Evolutionary conservation across 1,140 invertebrate genomes (phyloP).

Genomic region (Micrasema minimum): DNA sequence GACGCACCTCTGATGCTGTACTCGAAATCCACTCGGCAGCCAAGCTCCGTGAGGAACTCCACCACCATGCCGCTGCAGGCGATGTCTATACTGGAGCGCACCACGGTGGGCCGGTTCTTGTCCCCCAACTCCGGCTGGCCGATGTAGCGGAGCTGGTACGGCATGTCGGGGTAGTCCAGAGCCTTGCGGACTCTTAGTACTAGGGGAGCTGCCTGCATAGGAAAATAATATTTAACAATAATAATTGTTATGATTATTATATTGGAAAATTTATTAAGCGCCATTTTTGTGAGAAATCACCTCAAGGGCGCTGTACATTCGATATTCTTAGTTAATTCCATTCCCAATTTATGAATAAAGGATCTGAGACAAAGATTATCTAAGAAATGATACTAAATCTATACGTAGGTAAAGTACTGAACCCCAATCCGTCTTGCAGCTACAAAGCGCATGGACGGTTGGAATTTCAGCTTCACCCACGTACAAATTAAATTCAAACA

Average conservation of each 20-base stretch:
- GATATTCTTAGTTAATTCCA: too few species aligned
- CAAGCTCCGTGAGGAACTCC: constrained; percentile 92
- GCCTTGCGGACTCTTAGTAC: constrained; percentile 81
- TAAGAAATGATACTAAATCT: too few species aligned
- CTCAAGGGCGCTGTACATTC: too few species aligned
- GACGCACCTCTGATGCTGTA: constrained; percentile 83
- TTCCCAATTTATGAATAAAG: too few species aligned
- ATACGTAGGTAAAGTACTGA: too few species aligned
- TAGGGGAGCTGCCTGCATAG: constrained; percentile 70
- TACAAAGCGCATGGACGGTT: too few species aligned
- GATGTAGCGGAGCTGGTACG: constrained; percentile 89
- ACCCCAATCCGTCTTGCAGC: too few species aligned
- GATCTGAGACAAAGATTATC: too few species aligned
- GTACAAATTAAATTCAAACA: too few species aligned
- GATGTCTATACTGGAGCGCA: constrained; percentile 91
- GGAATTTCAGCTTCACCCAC: too few species aligned
- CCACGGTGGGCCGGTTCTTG: constrained; percentile 88
- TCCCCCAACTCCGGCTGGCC: constrained; percentile 91
- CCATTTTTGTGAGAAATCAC: not conserved
- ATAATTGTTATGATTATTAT: not conserved
- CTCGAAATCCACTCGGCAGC: constrained; percentile 91
- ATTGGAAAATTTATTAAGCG: not conserved
- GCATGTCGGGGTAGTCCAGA: constrained; percentile 80
- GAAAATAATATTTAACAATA: not conserved
- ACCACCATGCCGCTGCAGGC: constrained; percentile 89